Percentiles rank a stretch among this genome's conserved stretches.
These are phyloP conservation scores for Darevskia mixta DNA, from an alignment of 2,797 vertebrate species.

Conservation along the genomic window DNA sequence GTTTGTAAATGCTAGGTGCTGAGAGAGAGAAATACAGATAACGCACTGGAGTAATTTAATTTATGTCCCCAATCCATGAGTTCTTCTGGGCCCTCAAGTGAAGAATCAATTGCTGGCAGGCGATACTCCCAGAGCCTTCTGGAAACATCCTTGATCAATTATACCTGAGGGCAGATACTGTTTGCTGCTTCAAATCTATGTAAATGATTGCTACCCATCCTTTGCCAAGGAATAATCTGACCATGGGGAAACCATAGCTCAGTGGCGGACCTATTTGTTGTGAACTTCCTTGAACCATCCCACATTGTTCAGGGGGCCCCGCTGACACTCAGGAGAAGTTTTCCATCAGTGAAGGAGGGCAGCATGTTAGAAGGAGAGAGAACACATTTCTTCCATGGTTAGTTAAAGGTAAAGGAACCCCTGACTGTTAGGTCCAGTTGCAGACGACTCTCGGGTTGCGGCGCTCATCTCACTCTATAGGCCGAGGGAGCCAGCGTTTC, in stretches of 20 bases:
- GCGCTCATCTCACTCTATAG: no score
- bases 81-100: not conserved
- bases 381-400: no score
- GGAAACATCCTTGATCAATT: not conserved
- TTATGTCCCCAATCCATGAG: not conserved
- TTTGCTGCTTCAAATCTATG: not conserved
- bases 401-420: no score
- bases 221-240: not conserved
- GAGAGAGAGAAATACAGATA: not conserved
- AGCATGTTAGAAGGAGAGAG: not conserved
- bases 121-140: not conserved
- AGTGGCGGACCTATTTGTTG: not conserved
- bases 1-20: no score
- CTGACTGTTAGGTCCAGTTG: no score
- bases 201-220: not conserved
- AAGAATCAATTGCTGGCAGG: not conserved
- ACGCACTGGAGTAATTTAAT: no score
- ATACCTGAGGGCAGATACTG: not conserved
- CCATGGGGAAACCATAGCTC: not conserved
- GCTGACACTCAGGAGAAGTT: not conserved
- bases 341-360: not conserved
- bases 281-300: not conserved
- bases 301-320: not conserved
- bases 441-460: no score
- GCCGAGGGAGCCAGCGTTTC: no score